Evolutionary conservation across 2,888 invertebrate genomes (phyloP), one percentile per base, ranked within the genome.

Genomic region (Neoascia interrupta): DNA sequence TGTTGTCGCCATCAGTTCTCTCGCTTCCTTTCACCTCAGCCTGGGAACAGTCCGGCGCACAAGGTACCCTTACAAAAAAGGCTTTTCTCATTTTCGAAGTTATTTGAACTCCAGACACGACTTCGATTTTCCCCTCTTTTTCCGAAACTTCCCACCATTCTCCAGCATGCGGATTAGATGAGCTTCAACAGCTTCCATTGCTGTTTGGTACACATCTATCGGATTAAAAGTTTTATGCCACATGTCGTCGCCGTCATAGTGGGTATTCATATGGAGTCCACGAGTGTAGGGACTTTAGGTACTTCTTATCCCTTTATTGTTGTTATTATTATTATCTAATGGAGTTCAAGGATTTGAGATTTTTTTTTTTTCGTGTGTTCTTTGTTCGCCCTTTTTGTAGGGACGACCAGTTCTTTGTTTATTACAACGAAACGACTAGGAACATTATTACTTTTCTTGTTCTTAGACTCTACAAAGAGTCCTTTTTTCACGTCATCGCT

Each of bases 281-380:
- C 36, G 43, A 61, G 47, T 41, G 21, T 53, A 23, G n/a, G n/a
- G n/a, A n/a, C n/a, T n/a, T n/a, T n/a, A n/a, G n/a, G n/a, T 23
- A 41, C 34, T 69, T 68, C 47, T 56, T 63, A 51, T 69, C 23
- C 47, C 11, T 0, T 43, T 37, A 18, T 41, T 51, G 36, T 45
- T 75, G 53, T 68, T 45, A 45, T 66, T 53, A 53, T 66, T 54
- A 75, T 63, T 61, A 56, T 75, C 75, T 51, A 69, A 69, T 69
- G 43, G 47, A 69, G 69, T 75, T 75, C 69, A 75, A 75, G 69
- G 63, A 75, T 75, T 69, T 49, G 18, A 47, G 47, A 41, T 61
- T 54, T 26, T 21, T 41, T 54, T 45, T 74, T 61, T n/a, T n/a
- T n/a, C n/a, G n/a, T n/a, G n/a, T n/a, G n/a, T n/a, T n/a, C n/a